Base-by-base conservation (phyloP, 2,797 vertebrate species). In the Sitta carolinensis region DNA sequence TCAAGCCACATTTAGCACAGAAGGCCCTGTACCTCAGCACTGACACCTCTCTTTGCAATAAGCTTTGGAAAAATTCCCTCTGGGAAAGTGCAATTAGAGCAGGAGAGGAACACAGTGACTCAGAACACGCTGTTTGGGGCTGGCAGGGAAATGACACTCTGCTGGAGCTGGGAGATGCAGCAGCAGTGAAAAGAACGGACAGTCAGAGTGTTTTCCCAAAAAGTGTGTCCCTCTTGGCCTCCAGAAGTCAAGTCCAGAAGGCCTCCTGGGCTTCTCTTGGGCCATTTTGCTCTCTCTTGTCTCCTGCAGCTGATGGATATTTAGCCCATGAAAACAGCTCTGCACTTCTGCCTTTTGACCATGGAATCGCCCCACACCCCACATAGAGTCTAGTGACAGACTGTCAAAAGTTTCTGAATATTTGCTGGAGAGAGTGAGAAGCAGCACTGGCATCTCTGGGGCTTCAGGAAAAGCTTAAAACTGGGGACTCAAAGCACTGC, bases 341-440 rank as follows among this genome's bases (percentile, higher is more conserved):
- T 23, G 7, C 26, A 10, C 2, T 0, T 8, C 8, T 42, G 8
- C 11, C 10, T 52, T 62, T 45, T 36, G 43, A 15, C 25, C 30
- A 5, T 0, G 2, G 22, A 29, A 29, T 66, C 84, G 13, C 34
- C 29, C 34, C 18, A 8, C 10, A n/a, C 7, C 10, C 47, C 43
- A 58, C 40, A 51, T 3, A 27, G 4, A n/a, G 20, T 30, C 26
- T 10, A 3, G 45, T 32, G 69, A 12, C 6, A 26, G 51, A 25
- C 9, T 32, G 2, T 14, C 32, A 52, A 8, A 21, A 40, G 6
- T 16, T 70, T 52, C 32, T 62, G 54, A 43, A 51, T 11, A 2
- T 5, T 1, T 6, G 17, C 22, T 40, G 20, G 21, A 11, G 63
- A 12, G 26, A 50, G 2, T 30, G 38, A 73, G 43, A 52, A 79